A percentile compares a stretch with the other conserved stretches of the same genome.
Evolutionary conservation across 2,797 vertebrate species (phyloP).

Genomic region (Rhinophrynus dorsalis): DNA sequence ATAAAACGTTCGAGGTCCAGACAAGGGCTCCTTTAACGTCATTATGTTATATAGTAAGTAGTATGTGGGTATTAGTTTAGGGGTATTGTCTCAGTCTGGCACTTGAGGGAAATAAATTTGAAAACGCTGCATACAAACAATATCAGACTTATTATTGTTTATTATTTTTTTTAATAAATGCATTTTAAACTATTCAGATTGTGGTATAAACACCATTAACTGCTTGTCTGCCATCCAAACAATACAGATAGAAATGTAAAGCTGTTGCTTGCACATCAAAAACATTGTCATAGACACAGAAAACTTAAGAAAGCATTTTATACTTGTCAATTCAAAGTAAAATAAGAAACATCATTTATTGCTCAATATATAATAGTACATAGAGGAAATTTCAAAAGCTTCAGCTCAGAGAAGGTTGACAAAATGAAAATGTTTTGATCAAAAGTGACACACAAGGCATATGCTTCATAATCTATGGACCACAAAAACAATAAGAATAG

Average conservation of each 20-base stretch:
- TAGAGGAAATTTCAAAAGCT: conserved; percentile 22
- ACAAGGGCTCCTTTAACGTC: no score
- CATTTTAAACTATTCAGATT: conserved; percentile 11
- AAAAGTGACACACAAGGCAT: conserved; percentile 28
- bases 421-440: conserved; percentile 35
- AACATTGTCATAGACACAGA: conserved; percentile 7
- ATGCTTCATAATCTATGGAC: conserved; percentile 11
- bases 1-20: no score
- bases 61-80: no score
- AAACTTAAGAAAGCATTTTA: conserved; percentile 35
- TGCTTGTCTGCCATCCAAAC: neutral
- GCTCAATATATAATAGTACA: conserved; percentile 23
- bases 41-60: no score
- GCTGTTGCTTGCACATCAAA: conserved; percentile 4
- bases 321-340: conserved; percentile 26
- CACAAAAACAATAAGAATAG: neutral
- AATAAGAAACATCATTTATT: neutral
- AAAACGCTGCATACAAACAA: no score
- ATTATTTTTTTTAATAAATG: no score
- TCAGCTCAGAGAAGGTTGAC: neutral
- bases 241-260: conserved; percentile 19
- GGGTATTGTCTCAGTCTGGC: no score
- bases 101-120: no score
- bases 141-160: no score
- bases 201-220: conserved; percentile 2